phyloP scores from a whole-genome alignment of 2,113 vertebrate species.

The Oophaga pumilio region DNA sequence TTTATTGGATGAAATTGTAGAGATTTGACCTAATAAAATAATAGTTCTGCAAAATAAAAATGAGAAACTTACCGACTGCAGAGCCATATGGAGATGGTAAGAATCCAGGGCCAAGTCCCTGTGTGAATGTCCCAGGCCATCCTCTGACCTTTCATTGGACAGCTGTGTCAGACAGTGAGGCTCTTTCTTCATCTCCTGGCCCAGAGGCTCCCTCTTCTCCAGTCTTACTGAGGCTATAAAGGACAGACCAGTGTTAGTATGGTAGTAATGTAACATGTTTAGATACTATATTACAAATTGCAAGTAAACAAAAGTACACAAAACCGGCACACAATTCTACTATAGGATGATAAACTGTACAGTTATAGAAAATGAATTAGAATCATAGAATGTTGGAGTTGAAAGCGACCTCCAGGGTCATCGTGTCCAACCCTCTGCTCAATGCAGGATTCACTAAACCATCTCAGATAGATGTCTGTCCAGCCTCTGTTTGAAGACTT shows the following conservation, averaged over 20 bases:
- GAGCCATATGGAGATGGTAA: constrained; percentile 65
- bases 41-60: not conserved
- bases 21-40: not conserved
- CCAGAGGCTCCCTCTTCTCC: constrained; percentile 1
- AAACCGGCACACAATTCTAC: not conserved
- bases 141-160: constrained; percentile 54
- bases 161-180: constrained; percentile 48
- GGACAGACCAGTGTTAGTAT: not conserved
- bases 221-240: constrained; percentile 16
- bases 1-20: not conserved
- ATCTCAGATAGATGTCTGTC: no score
- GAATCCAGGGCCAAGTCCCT: constrained; percentile 65
- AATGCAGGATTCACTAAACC: no score
- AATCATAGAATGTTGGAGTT: no score
- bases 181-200: constrained; percentile 69
- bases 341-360: not conserved
- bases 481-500: no score
- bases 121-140: constrained; percentile 49
- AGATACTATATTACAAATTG: not conserved
- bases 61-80: constrained; percentile 67
- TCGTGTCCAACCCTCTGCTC: no score
- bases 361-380: not conserved
- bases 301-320: not conserved
- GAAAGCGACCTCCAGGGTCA: no score
- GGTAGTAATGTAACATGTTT: not conserved